Conservation (phyloP, 2,113 vertebrate species). For the Coryphaenoides rupestris region DNA sequence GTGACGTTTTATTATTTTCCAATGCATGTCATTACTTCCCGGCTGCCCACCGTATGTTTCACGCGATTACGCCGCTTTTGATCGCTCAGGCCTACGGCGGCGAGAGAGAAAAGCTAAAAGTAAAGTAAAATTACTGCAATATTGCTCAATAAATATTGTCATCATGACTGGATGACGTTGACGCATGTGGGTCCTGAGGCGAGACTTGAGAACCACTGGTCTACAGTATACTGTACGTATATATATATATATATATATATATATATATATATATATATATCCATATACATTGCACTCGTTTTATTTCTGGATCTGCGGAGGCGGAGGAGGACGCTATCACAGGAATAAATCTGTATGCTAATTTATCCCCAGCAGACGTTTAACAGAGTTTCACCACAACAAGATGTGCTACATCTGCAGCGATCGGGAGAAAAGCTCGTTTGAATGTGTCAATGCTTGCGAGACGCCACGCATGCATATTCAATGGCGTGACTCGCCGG, state of each 20-base stretch:
- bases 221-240: too few species aligned
- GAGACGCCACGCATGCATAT: too few species aligned
- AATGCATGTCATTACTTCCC: slow-evolving; percentile 30
- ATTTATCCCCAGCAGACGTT: slow-evolving; percentile 31
- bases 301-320: slow-evolving; percentile 46
- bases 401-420: slow-evolving; percentile 2
- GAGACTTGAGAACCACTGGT: too few species aligned
- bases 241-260: too few species aligned
- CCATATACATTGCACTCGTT: slow-evolving; percentile 27
- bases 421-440: slow-evolving; percentile 6
- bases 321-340: slow-evolving; percentile 13
- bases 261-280: too few species aligned
- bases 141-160: too few species aligned
- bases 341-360: slow-evolving; percentile 40
- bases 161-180: too few species aligned
- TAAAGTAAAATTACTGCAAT: too few species aligned
- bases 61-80: slow-evolving; percentile 28
- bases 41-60: slow-evolving; percentile 24
- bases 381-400: slow-evolving; percentile 28
- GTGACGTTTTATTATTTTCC: neutral
- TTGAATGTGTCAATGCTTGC: too few species aligned
- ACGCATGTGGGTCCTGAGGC: too few species aligned
- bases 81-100: slow-evolving; percentile 12
- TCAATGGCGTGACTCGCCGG: too few species aligned
- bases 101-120: too few species aligned